A percentile compares a stretch with the other conserved stretches of the same genome.
These are phyloP conservation scores for Lepidocyrtinus sp. DNA, from an alignment of 2,888 invertebrate species.

Conservation along the genomic window DNA sequence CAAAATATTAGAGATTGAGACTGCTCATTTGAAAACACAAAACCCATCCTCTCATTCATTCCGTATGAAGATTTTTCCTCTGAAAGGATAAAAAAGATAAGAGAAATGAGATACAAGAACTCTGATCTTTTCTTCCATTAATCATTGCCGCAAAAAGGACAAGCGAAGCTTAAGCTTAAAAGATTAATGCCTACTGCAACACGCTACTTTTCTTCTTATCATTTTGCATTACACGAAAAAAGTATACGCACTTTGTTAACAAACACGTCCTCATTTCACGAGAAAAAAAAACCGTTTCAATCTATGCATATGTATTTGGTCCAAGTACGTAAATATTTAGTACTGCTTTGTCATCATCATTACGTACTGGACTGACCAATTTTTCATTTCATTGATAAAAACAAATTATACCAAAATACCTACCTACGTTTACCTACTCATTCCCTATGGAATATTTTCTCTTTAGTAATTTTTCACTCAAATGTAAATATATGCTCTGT, in stretches of 20 bases:
- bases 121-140: slow-evolving; percentile 32
- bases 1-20: slow-evolving; percentile 28
- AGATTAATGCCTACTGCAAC: neutral
- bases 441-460: neutral
- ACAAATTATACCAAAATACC: neutral
- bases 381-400: neutral
- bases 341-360: neutral
- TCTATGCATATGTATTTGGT: neutral
- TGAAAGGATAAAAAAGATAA: slow-evolving; percentile 20
- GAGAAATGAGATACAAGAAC: slow-evolving; percentile 11
- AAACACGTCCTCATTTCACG: slow-evolving; percentile 2
- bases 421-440: neutral
- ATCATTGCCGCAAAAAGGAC: slow-evolving; percentile 19
- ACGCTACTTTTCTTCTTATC: neutral
- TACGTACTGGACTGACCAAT: neutral
- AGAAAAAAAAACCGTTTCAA: neutral
- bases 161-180: slow-evolving; percentile 8
- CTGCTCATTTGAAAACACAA: neutral
- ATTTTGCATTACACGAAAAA: too few species aligned
- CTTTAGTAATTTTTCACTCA: neutral
- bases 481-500: neutral
- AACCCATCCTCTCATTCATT: slow-evolving; percentile 52
- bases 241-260: neutral
- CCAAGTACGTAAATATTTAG: neutral
- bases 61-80: slow-evolving; percentile 9